These are phyloP conservation scores for Leguminivora glycinivorella DNA, from an alignment of 1,140 invertebrate genomes.

Conservation along the genomic window DNA sequence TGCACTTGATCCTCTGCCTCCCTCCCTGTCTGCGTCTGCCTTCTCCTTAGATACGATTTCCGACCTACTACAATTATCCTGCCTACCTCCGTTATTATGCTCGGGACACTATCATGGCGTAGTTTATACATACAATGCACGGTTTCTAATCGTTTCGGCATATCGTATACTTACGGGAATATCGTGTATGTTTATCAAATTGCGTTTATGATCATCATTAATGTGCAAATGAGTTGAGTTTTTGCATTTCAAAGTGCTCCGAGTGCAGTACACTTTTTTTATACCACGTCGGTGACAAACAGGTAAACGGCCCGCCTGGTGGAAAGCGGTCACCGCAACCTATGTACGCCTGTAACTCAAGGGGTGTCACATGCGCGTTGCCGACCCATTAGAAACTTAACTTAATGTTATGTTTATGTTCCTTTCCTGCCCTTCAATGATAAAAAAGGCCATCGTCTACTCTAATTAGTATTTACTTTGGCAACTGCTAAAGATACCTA, in stretches of 20 bases:
- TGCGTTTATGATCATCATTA: background rate
- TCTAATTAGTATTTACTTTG: too few relatives aligned
- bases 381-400: too few relatives aligned
- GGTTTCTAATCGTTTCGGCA: background rate
- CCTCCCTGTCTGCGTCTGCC: slow-evolving; percentile 36
- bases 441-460: too few relatives aligned
- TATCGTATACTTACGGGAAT: background rate
- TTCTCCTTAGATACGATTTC: slow-evolving; percentile 38
- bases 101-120: background rate
- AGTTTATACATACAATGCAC: slow-evolving; percentile 4
- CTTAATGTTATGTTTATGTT: too few relatives aligned
- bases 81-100: slow-evolving; percentile 1
- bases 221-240: background rate
- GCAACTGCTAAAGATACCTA: too few relatives aligned
- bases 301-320: too few relatives aligned
- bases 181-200: background rate
- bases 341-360: too few relatives aligned
- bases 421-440: too few relatives aligned
- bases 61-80: slow-evolving; percentile 37
- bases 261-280: too few relatives aligned
- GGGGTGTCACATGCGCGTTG: too few relatives aligned
- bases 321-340: too few relatives aligned
- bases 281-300: too few relatives aligned
- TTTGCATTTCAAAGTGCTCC: background rate
- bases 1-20: slow-evolving; percentile 55